Evolutionary conservation across 1,140 invertebrate species (phyloP).

Genomic region (Halictus rubicundus): DNA sequence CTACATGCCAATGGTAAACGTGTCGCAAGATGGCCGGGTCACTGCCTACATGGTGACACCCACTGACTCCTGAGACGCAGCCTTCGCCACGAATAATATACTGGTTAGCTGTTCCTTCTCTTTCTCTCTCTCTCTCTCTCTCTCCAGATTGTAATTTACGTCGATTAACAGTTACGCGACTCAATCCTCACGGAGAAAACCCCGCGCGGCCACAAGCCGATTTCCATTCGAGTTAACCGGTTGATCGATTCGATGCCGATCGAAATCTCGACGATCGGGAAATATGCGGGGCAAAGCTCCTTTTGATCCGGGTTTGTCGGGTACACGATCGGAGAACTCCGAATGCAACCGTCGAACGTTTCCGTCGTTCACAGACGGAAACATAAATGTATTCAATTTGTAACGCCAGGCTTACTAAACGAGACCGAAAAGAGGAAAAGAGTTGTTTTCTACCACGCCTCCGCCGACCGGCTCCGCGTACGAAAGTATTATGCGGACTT

Average conservation of each 20-base stretch:
- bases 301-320: background rate
- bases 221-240: constrained; percentile 1
- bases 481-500: too few species aligned
- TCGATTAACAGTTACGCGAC: constrained; percentile 59
- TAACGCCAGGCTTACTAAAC: too few species aligned
- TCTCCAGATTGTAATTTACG: constrained; percentile 56
- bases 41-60: constrained; percentile 71
- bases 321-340: background rate
- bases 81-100: constrained; percentile 29
- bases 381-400: background rate
- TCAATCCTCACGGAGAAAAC: constrained; percentile 15
- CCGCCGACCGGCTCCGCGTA: too few species aligned
- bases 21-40: constrained; percentile 70
- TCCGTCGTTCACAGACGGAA: background rate
- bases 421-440: too few species aligned
- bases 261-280: background rate
- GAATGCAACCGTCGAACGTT: background rate
- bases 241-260: constrained; percentile 6
- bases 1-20: constrained; percentile 51
- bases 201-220: background rate
- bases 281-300: background rate
- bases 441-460: too few species aligned
- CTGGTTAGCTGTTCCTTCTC: background rate
- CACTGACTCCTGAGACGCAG: constrained; percentile 50
- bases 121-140: background rate